phyloP scores from a whole-genome alignment of 2,888 invertebrate species.

The Tanytarsus gracilentus region DNA sequence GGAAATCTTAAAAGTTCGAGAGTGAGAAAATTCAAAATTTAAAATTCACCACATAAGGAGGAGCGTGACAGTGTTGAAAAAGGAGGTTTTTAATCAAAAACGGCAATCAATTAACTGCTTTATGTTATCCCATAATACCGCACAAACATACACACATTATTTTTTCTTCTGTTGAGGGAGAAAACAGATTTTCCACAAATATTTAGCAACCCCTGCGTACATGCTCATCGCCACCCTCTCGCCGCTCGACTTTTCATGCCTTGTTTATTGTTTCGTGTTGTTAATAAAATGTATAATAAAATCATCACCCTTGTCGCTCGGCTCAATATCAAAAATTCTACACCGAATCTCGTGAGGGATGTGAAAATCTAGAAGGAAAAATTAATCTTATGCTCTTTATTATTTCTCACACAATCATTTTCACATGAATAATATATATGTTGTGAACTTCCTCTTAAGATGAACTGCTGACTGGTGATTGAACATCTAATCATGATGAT shows the following conservation, averaged over 20 bases:
- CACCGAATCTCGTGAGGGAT: too few relatives aligned
- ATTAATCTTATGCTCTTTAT: too few relatives aligned
- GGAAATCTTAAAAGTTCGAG: not conserved
- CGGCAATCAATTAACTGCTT: constrained; percentile 28
- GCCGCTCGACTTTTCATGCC: not conserved
- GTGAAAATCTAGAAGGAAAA: too few relatives aligned
- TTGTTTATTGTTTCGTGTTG: constrained; percentile 28
- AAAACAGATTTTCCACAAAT: constrained; percentile 26
- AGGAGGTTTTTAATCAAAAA: constrained; percentile 25
- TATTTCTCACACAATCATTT: too few relatives aligned
- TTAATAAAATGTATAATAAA: constrained; percentile 28
- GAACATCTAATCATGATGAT: too few relatives aligned
- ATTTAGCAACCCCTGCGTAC: not conserved
- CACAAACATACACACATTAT: constrained; percentile 14
- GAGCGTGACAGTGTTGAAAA: constrained; percentile 2
- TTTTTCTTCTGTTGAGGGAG: not conserved
- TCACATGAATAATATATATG: too few relatives aligned
- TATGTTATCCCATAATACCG: constrained; percentile 28
- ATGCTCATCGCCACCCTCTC: not conserved
- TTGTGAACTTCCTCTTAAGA: too few relatives aligned
- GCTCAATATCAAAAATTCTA: too few relatives aligned
- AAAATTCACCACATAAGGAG: not conserved
- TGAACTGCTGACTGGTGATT: too few relatives aligned
- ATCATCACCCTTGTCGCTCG: constrained; percentile 27
- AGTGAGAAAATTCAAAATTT: constrained; percentile 9